Conservation (phyloP, 2,113 vertebrate species). For the Mohoua ochrocephala region DNA sequence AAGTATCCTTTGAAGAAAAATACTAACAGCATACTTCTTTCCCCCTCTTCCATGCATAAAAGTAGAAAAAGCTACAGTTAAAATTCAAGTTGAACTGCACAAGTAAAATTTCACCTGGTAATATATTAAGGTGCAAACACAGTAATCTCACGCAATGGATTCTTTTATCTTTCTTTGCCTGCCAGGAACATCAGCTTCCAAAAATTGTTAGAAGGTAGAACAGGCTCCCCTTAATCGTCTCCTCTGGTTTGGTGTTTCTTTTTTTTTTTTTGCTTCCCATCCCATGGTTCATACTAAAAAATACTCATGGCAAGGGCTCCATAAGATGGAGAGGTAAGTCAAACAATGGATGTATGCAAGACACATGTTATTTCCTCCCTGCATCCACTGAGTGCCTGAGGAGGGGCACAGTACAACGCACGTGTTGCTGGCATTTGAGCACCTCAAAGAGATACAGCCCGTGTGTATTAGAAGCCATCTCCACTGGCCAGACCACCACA, state of each 20-base stretch:
- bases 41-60: background rate
- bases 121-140: background rate
- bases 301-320: background rate
- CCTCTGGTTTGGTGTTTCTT: background rate
- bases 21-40: background rate
- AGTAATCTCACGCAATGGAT: background rate
- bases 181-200: background rate
- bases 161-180: conserved; percentile 12
- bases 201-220: conserved; percentile 3
- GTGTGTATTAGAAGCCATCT: background rate
- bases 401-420: background rate
- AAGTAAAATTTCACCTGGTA: conserved; percentile 11
- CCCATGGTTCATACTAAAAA: background rate
- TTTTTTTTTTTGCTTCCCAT: background rate
- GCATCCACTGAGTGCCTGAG: background rate
- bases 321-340: background rate
- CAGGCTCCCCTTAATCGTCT: background rate
- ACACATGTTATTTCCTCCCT: background rate
- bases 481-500: background rate
- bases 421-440: background rate
- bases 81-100: background rate
- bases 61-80: conserved; percentile 18
- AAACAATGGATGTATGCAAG: background rate
- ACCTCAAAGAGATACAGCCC: background rate
- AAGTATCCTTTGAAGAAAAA: conserved; percentile 7